Evolutionary conservation across 2,888 invertebrate species (phyloP).

Genomic region (Drosophila mimica): DNA sequence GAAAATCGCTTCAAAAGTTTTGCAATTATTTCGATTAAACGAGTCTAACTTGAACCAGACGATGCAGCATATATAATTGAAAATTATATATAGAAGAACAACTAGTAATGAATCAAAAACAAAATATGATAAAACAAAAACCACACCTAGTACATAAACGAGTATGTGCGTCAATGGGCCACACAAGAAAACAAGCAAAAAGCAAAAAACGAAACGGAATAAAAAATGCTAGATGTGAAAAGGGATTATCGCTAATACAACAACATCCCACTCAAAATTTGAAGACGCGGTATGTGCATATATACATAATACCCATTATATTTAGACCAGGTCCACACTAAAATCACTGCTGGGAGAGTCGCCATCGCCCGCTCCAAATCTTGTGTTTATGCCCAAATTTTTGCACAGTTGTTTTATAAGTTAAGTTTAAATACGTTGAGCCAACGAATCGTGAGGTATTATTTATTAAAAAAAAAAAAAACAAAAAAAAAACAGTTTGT

Average conservation of each 20-base stretch:
- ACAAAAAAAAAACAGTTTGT: conserved; percentile 37
- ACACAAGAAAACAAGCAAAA: background rate
- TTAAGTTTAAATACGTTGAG: conserved; percentile 73
- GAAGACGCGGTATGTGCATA: conserved; percentile 24
- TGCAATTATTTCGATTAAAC: conserved; percentile 48
- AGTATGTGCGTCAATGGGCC: conserved; percentile 14
- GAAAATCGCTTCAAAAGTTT: conserved; percentile 74
- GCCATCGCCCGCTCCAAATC: conserved; percentile 10
- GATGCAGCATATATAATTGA: conserved; percentile 70
- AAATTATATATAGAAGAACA: conserved; percentile 70
- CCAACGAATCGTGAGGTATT: conserved; percentile 77
- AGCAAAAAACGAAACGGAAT: background rate
- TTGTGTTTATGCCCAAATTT: conserved; percentile 60
- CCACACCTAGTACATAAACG: background rate
- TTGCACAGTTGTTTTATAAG: conserved; percentile 78
- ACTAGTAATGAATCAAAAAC: conserved; percentile 6
- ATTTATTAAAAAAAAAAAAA: conserved; percentile 64
- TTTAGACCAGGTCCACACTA: conserved; percentile 14
- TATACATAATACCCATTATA: conserved; percentile 20
- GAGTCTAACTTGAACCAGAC: conserved; percentile 70
- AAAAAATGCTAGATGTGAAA: background rate
- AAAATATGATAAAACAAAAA: background rate
- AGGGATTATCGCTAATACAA: background rate
- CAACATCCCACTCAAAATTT: background rate
- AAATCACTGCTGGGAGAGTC: conserved; percentile 51